phyloP scores from a whole-genome alignment of 2,888 invertebrate genomes.

The Globia sparganii region DNA sequence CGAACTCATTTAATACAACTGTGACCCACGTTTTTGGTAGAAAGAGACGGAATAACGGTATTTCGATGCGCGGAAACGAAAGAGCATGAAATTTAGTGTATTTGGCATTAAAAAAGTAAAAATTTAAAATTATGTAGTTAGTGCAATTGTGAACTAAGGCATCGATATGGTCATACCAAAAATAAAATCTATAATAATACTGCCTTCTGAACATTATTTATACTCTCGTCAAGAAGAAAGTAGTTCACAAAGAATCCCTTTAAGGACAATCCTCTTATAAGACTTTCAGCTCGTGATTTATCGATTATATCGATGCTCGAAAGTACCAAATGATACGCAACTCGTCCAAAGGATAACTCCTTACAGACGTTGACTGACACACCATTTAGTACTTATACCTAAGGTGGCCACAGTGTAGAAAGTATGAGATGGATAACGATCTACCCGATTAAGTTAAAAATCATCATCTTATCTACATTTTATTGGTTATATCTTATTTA shows the following conservation, averaged over 20 bases:
- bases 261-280: conserved; percentile 13
- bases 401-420: conserved; percentile 7
- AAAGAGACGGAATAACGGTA: too few relatives aligned
- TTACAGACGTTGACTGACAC: not conserved
- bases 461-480: too few relatives aligned
- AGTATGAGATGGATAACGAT: not conserved
- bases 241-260: conserved; percentile 20
- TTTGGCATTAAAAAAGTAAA: too few relatives aligned
- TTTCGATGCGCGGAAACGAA: too few relatives aligned
- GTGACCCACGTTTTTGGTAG: too few relatives aligned
- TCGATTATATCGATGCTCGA: conserved; percentile 6
- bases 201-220: not conserved
- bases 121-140: too few relatives aligned
- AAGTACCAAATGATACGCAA: conserved; percentile 24
- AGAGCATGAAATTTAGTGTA: too few relatives aligned
- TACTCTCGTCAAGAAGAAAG: conserved; percentile 27
- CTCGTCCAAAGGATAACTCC: conserved; percentile 29
- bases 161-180: too few relatives aligned
- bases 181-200: too few relatives aligned
- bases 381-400: not conserved
- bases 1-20: too few relatives aligned
- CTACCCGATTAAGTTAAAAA: not conserved
- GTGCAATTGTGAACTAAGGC: too few relatives aligned
- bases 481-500: too few relatives aligned
- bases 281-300: conserved; percentile 26